A percentile compares a stretch with the other conserved stretches of the same genome.
These are phyloP conservation scores for Thaumatotibia leucotreta DNA, from an alignment of 1,140 invertebrate genomes.

Conservation along the genomic window DNA sequence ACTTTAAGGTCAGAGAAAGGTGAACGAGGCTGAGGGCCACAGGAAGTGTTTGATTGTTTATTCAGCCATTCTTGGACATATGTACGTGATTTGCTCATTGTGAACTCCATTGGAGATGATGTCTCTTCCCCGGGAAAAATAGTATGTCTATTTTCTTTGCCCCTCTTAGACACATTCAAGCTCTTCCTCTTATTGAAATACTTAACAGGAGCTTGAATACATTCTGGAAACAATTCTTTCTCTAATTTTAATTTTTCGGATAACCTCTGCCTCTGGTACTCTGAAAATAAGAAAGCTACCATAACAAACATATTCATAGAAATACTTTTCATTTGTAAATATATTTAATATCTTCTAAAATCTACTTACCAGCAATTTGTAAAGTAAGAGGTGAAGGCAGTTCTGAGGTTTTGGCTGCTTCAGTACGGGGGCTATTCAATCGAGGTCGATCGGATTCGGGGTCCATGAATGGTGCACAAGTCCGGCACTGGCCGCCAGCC, in stretches of 20 bases:
- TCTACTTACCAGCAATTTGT: slow-evolving; percentile 45
- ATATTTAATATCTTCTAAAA: not conserved
- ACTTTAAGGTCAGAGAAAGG: slow-evolving; percentile 55
- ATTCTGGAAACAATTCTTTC: slow-evolving; percentile 62
- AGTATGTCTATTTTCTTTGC: slow-evolving; percentile 43
- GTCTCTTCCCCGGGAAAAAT: slow-evolving; percentile 41
- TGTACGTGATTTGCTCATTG: slow-evolving; percentile 47
- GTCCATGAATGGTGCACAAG: slow-evolving; percentile 33
- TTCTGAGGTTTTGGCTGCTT: slow-evolving; percentile 28
- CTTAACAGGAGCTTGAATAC: slow-evolving; percentile 59
- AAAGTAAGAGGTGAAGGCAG: slow-evolving; percentile 43
- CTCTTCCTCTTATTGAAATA: slow-evolving; percentile 60
- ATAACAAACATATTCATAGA: not conserved
- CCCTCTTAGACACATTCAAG: slow-evolving; percentile 20
- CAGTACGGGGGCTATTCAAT: slow-evolving; percentile 33
- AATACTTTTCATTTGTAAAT: not conserved
- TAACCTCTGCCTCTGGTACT: slow-evolving; percentile 44
- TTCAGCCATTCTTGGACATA: slow-evolving; percentile 57
- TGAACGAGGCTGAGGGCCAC: slow-evolving; percentile 28
- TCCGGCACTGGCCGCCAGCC: slow-evolving; percentile 33
- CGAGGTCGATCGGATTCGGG: not conserved
- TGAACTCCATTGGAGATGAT: slow-evolving; percentile 19
- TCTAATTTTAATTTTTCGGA: slow-evolving; percentile 56
- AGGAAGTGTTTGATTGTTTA: slow-evolving; percentile 30
- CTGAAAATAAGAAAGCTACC: slow-evolving; percentile 35